Evolutionary conservation across 2,888 invertebrate genomes (phyloP).

Genomic region (Odontomyia ornata): DNA sequence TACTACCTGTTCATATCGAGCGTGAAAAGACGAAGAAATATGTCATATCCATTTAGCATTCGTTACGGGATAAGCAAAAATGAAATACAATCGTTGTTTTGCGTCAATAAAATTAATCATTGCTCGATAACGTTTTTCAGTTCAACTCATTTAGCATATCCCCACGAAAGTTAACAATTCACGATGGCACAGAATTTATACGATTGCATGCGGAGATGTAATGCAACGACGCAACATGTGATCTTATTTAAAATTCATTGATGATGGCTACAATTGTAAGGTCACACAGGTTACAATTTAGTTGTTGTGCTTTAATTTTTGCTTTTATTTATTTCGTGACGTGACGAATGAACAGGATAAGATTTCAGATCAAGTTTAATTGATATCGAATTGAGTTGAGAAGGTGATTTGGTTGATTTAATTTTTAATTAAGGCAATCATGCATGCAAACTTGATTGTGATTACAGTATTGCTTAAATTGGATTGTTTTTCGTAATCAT

Average conservation of each 20-base stretch:
- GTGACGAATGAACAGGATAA: too few species aligned
- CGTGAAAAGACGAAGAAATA: not conserved
- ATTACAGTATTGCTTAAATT: too few species aligned
- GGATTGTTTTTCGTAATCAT: too few species aligned
- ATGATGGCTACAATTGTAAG: not conserved
- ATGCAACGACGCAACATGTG: not conserved
- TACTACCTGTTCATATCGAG: not conserved
- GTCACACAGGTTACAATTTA: not conserved
- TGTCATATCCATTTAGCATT: slow-evolving; percentile 27
- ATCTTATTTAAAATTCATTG: slow-evolving; percentile 24
- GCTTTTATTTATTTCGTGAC: too few species aligned
- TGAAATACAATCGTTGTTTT: not conserved
- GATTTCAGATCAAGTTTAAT: too few species aligned
- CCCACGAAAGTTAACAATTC: not conserved
- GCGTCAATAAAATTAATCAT: slow-evolving; percentile 34
- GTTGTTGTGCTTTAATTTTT: too few species aligned
- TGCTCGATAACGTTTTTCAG: not conserved
- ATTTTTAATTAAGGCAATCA: too few species aligned
- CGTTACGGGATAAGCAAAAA: not conserved
- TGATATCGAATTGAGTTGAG: too few species aligned
- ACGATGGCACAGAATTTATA: too few species aligned
- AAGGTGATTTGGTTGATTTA: too few species aligned
- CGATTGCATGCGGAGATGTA: too few species aligned
- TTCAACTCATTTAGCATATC: not conserved
- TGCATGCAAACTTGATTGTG: too few species aligned